phyloP scores from a whole-genome alignment of 2,888 invertebrate genomes.

The Apodemia mormo region DNA sequence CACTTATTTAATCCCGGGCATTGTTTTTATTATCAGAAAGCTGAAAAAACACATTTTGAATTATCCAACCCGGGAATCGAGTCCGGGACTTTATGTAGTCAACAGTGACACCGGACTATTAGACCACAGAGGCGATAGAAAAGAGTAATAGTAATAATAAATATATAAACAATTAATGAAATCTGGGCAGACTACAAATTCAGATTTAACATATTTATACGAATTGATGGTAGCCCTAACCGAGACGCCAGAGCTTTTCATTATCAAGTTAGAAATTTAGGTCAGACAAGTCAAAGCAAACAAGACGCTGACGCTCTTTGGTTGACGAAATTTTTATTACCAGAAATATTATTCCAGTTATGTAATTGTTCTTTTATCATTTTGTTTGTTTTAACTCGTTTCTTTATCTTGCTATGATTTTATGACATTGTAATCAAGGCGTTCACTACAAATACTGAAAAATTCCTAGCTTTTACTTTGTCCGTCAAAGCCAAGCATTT shows the following conservation, averaged over 20 bases:
- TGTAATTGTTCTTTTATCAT: constrained; percentile 15
- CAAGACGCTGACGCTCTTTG: constrained; percentile 32
- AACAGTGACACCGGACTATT: no score
- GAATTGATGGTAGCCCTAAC: constrained; percentile 27
- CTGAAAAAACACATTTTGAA: no score
- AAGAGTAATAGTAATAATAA: no score
- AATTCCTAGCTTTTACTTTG: not conserved
- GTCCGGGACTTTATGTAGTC: no score
- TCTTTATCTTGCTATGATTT: not conserved
- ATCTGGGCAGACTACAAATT: no score
- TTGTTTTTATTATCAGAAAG: no score
- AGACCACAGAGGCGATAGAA: no score
- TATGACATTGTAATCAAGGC: not conserved
- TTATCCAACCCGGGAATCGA: no score
- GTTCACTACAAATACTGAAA: not conserved
- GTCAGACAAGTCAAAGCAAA: constrained; percentile 50
- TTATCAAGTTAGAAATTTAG: constrained; percentile 73
- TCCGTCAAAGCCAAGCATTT: no score
- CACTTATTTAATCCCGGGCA: no score
- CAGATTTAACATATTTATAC: not conserved
- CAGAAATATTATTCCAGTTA: constrained; percentile 17
- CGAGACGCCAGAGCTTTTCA: constrained; percentile 65
- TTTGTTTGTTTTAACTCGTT: not conserved
- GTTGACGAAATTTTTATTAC: constrained; percentile 16
- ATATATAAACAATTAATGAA: no score